These are phyloP conservation scores for Caenorhabditis panamensis DNA, from an alignment of 2,888 invertebrate genomes.

Conservation along the genomic window DNA sequence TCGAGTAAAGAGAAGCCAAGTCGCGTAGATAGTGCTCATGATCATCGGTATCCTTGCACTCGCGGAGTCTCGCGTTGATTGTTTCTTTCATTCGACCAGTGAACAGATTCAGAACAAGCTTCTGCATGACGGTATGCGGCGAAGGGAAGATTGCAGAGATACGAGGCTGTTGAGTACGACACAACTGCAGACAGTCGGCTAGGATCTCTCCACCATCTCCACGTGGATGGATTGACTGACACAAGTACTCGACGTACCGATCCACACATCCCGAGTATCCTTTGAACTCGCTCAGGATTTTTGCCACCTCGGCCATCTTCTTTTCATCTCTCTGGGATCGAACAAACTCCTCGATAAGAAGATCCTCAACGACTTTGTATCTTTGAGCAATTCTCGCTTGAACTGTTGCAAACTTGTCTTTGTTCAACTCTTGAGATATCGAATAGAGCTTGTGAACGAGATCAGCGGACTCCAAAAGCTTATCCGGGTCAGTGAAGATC, in stretches of 20 bases:
- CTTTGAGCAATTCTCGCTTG: slow-evolving; percentile 79
- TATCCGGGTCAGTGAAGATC: slow-evolving; percentile 90
- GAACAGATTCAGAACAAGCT: slow-evolving; percentile 94
- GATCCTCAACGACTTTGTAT: slow-evolving; percentile 82
- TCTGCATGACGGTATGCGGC: slow-evolving; percentile 97
- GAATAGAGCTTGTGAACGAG: slow-evolving; percentile 96
- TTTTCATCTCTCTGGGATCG: slow-evolving; percentile 90
- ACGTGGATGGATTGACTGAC: slow-evolving; percentile 84
- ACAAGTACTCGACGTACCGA: slow-evolving; percentile 96
- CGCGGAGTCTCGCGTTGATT: slow-evolving; percentile 87
- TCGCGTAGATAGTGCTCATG: slow-evolving; percentile 93
- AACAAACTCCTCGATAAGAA: slow-evolving; percentile 94
- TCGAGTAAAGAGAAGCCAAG: slow-evolving; percentile 91
- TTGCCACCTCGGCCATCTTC: slow-evolving; percentile 94
- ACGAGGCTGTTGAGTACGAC: slow-evolving; percentile 88
- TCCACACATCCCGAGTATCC: slow-evolving; percentile 96
- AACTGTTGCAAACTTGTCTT: slow-evolving; percentile 77
- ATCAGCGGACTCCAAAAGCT: slow-evolving; percentile 94
- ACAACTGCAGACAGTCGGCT: slow-evolving; percentile 91
- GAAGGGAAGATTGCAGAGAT: slow-evolving; percentile 90
- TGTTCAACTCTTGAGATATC: slow-evolving; percentile 89
- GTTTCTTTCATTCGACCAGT: slow-evolving; percentile 89
- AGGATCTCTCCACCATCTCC: slow-evolving; percentile 90
- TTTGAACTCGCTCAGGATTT: slow-evolving; percentile 94
- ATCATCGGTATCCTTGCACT: slow-evolving; percentile 85